These are phyloP conservation scores for Bellardia pandia DNA, from an alignment of 2,888 invertebrate species.

Conservation along the genomic window DNA sequence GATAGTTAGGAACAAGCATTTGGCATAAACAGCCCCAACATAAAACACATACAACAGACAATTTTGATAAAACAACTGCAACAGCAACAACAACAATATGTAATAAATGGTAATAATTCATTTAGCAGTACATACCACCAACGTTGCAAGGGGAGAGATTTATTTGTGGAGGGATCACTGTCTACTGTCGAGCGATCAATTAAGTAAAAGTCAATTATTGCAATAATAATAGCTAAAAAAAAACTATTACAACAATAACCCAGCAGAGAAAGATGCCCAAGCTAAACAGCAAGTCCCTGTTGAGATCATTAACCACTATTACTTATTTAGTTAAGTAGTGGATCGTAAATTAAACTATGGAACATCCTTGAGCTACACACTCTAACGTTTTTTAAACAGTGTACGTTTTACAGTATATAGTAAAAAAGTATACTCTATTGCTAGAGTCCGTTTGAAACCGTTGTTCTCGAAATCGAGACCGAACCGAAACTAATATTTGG, in stretches of 20 bases:
- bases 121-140: conserved; percentile 51
- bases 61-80: conserved; percentile 25
- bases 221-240: background rate
- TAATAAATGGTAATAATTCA: conserved; percentile 67
- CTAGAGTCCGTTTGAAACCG: too few relatives aligned
- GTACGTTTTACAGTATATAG: too few relatives aligned
- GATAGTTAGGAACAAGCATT: conserved; percentile 43
- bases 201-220: conserved; percentile 70
- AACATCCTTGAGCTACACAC: too few relatives aligned
- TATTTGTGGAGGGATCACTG: conserved; percentile 44
- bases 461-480: too few relatives aligned
- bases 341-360: too few relatives aligned
- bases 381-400: too few relatives aligned
- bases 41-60: conserved; percentile 12
- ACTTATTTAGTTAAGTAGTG: too few relatives aligned
- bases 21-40: conserved; percentile 39
- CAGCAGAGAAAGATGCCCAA: conserved; percentile 35
- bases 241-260: conserved; percentile 1
- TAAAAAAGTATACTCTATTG: too few relatives aligned
- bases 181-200: conserved; percentile 65
- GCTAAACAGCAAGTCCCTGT: background rate
- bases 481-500: too few relatives aligned
- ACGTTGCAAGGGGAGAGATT: conserved; percentile 50
- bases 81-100: conserved; percentile 28
- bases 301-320: too few relatives aligned